phyloP scores from a whole-genome alignment of 1,140 invertebrate species.

The Brevipalpus yothersi region DNA sequence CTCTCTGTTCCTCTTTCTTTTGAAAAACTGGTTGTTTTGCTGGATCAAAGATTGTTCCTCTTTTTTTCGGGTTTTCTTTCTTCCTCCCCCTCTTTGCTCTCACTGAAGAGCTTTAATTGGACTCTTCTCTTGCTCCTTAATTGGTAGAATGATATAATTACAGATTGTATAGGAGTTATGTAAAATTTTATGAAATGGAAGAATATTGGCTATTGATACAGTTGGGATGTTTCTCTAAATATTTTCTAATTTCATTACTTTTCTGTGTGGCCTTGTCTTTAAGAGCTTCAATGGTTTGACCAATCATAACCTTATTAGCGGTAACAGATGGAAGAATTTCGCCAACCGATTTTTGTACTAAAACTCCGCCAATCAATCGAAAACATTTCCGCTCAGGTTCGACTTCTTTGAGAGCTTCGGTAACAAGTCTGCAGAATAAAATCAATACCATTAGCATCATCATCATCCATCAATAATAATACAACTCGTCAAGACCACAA shows the following conservation, averaged over 20 bases:
- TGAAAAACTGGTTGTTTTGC: no score
- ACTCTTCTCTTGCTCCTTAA: no score
- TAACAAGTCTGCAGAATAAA: slow-evolving; percentile 46
- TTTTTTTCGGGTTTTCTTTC: no score
- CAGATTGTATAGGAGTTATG: no score
- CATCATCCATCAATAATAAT: background rate
- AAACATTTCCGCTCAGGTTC: slow-evolving; percentile 68
- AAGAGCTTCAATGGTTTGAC: slow-evolving; percentile 44
- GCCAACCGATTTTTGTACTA: slow-evolving; percentile 73
- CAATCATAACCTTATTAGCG: slow-evolving; percentile 55
- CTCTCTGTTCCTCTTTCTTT: no score
- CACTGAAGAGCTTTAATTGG: no score
- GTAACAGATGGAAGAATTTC: slow-evolving; percentile 62
- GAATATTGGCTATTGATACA: no score
- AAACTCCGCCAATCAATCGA: slow-evolving; percentile 69
- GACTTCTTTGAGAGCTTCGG: slow-evolving; percentile 68
- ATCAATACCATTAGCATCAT: background rate
- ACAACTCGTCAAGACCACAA: no score
- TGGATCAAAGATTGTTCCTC: no score
- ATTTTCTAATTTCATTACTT: slow-evolving; percentile 73
- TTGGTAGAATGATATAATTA: no score
- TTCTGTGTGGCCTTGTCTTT: slow-evolving; percentile 58
- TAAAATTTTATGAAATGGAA: no score
- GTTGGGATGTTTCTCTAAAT: slow-evolving; percentile 58
- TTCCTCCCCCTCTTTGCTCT: no score